phyloP scores from a whole-genome alignment of 2,797 vertebrate species.

The Pteronotus mesoamericanus region DNA sequence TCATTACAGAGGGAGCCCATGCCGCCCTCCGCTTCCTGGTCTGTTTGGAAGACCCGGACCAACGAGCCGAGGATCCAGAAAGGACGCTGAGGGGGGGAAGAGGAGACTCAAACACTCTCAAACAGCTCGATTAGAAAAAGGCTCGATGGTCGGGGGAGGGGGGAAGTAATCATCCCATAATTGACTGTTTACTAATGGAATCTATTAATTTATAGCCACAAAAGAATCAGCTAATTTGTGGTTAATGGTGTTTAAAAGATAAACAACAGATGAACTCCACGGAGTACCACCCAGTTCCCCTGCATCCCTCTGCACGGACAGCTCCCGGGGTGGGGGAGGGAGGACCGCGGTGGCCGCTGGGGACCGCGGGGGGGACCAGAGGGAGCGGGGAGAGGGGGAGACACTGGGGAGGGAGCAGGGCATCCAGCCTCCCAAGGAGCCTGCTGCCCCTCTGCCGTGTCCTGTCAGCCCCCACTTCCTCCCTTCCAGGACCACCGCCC shows the following conservation, averaged over 20 bases:
- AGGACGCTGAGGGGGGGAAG: not conserved
- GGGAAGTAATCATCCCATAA: slow-evolving; percentile 73
- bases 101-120: rapidly evolving
- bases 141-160: not conserved
- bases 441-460: not conserved
- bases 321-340: not conserved
- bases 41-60: not conserved
- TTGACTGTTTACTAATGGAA: slow-evolving; percentile 77
- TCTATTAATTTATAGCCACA: slow-evolving; percentile 76
- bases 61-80: not conserved
- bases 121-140: not conserved
- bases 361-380: not conserved
- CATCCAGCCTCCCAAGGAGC: not conserved
- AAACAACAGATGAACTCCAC: slow-evolving; percentile 71
- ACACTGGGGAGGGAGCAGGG: rapidly evolving
- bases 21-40: not conserved
- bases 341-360: not conserved
- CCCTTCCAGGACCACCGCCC: too few relatives aligned
- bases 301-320: not conserved
- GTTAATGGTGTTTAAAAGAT: slow-evolving; percentile 79
- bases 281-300: not conserved
- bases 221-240: slow-evolving; percentile 77
- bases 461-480: not conserved
- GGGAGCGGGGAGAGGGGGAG: not conserved
- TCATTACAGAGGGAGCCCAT: not conserved